Percentiles rank a stretch among this genome's conserved stretches.
These are phyloP conservation scores for Euclidia mi DNA, from an alignment of 2,888 invertebrate genomes.

Conservation along the genomic window DNA sequence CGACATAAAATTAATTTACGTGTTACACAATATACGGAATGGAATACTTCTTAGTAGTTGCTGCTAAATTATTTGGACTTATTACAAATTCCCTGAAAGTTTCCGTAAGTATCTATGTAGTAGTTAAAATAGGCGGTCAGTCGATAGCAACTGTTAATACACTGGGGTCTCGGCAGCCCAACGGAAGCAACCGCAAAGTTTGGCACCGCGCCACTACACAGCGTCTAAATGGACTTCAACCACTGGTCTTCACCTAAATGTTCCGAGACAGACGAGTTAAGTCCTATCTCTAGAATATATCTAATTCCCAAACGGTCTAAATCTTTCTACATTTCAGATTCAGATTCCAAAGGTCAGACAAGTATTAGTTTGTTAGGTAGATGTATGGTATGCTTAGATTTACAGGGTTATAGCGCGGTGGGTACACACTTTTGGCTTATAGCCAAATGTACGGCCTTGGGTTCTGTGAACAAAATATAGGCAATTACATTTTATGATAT, in stretches of 20 bases:
- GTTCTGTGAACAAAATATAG: slow-evolving; percentile 27
- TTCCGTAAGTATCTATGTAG: slow-evolving; percentile 39
- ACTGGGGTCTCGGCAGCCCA: slow-evolving; percentile 31
- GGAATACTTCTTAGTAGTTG: slow-evolving; percentile 22
- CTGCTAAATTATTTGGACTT: slow-evolving; percentile 38
- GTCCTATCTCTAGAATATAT: slow-evolving; percentile 29
- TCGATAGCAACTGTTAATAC: slow-evolving; percentile 52
- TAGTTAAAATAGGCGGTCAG: slow-evolving; percentile 55
- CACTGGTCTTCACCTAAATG: slow-evolving; percentile 51
- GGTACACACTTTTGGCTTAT: slow-evolving; percentile 46
- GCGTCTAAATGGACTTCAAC: slow-evolving; percentile 46
- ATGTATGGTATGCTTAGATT: slow-evolving; percentile 31
- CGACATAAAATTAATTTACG: background rate
- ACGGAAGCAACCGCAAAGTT: slow-evolving; percentile 53
- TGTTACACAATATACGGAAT: background rate
- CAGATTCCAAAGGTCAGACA: slow-evolving; percentile 8
- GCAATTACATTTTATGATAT: background rate
- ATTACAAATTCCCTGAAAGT: slow-evolving; percentile 50
- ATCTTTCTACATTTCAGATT: slow-evolving; percentile 17
- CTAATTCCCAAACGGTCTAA: slow-evolving; percentile 1
- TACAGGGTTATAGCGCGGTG: slow-evolving; percentile 28
- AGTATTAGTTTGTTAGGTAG: slow-evolving; percentile 16
- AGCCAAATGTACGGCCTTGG: slow-evolving; percentile 49
- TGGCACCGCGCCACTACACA: slow-evolving; percentile 56
- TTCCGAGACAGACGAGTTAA: slow-evolving; percentile 32